phyloP scores from a whole-genome alignment of 2,888 invertebrate species.

The Pterostichus niger region DNA sequence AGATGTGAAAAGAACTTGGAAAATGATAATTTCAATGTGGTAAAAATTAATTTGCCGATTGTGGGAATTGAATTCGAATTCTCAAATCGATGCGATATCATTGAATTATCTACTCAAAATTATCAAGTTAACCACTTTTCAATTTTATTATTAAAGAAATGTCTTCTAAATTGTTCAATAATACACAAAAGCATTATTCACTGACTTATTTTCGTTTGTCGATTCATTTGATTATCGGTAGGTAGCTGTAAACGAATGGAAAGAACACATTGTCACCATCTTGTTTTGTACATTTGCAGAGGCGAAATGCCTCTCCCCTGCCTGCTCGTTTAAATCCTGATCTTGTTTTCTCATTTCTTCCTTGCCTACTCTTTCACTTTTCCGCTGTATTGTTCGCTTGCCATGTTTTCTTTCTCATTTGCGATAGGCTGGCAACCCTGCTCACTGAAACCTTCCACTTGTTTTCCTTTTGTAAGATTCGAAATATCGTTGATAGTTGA shows the following conservation, averaged over 20 bases:
- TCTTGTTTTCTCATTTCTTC: constrained; percentile 65
- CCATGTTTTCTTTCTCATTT: constrained; percentile 53
- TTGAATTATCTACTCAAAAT: too few species aligned
- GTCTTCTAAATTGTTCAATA: not conserved
- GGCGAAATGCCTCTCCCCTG: not conserved
- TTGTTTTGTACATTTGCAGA: constrained; percentile 19
- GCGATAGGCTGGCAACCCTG: constrained; percentile 14
- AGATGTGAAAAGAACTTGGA: too few species aligned
- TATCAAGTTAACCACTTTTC: too few species aligned
- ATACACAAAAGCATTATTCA: not conserved
- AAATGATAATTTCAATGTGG: too few species aligned
- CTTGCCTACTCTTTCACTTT: constrained; percentile 26
- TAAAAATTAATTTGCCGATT: too few species aligned
- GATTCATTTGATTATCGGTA: constrained; percentile 55
- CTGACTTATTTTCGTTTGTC: constrained; percentile 45
- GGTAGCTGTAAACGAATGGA: constrained; percentile 30
- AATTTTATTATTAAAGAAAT: too few species aligned
- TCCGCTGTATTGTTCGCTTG: constrained; percentile 18
- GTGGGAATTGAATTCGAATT: too few species aligned
- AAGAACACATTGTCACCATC: constrained; percentile 49
- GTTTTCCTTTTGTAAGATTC: constrained; percentile 39
- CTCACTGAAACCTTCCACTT: constrained; percentile 41
- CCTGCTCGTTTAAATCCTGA: constrained; percentile 62
- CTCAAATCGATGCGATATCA: too few species aligned
- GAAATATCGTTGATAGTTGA: not conserved